Percentiles rank a stretch among this genome's conserved stretches.
Conservation (phyloP, 2,797 vertebrate species). For the Enteromius radiatus region DNA sequence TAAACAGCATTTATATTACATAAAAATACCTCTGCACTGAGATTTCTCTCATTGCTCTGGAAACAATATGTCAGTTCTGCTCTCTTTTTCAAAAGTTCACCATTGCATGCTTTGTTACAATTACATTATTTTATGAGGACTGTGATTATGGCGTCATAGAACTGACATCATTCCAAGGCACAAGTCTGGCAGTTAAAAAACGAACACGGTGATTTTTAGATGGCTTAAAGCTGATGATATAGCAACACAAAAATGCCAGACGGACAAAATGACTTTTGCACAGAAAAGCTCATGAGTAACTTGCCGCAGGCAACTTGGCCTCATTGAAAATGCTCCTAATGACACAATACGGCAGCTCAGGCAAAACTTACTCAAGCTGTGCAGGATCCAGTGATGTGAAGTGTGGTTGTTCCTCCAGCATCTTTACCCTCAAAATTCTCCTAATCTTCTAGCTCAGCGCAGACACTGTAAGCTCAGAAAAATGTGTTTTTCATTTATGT, state of each 20-base stretch:
- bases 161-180: conserved; percentile 21
- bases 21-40: not conserved
- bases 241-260: conserved; percentile 31
- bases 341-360: conserved; percentile 42
- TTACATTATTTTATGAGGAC: conserved; percentile 33
- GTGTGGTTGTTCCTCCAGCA: conserved; percentile 65
- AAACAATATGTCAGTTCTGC: not conserved
- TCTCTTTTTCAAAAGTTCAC: not conserved
- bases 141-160: conserved; percentile 38
- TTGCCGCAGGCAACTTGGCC: conserved; percentile 51
- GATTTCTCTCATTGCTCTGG: not conserved
- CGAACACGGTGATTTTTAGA: not conserved
- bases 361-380: conserved; percentile 66
- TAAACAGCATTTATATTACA: not conserved
- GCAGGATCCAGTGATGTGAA: conserved; percentile 39
- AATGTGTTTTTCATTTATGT: conserved; percentile 75
- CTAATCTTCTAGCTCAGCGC: conserved; percentile 66
- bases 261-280: conserved; percentile 38
- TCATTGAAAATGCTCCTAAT: conserved; percentile 53
- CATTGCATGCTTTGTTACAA: conserved; percentile 15
- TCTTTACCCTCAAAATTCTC: conserved; percentile 65
- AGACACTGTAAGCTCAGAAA: conserved; percentile 63
- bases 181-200: conserved; percentile 20
- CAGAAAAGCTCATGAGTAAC: conserved; percentile 14
- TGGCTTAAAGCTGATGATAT: conserved; percentile 4